Percentiles rank a stretch among this genome's conserved stretches.
phyloP scores from a whole-genome alignment of 64 coral and sea anemone genomes.

The Platygyra sinensis region DNA sequence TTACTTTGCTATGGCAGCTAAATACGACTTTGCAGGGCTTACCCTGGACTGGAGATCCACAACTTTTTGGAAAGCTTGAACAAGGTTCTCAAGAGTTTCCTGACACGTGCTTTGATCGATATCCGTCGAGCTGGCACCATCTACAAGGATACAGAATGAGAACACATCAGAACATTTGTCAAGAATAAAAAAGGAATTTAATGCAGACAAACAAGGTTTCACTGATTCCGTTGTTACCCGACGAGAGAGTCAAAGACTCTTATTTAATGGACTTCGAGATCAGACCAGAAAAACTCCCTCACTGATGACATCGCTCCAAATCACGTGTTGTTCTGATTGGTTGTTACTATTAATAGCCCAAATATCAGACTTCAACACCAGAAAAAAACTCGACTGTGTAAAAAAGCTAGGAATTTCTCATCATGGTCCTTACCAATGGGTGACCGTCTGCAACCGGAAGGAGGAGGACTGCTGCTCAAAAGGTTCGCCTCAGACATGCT shows the following conservation, averaged over 20 bases:
- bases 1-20: too few relatives aligned
- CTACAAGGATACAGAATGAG: neutral
- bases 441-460: neutral
- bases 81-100: slow-evolving; percentile 22
- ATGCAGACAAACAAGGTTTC: too few relatives aligned
- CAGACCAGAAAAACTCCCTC: too few relatives aligned
- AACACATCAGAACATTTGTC: neutral
- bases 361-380: neutral
- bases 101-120: slow-evolving; percentile 4
- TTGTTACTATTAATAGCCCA: neutral
- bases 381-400: too few relatives aligned
- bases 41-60: slow-evolving; percentile 20
- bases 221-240: too few relatives aligned
- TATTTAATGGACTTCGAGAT: too few relatives aligned
- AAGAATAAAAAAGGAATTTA: too few relatives aligned
- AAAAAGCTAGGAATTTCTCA: neutral
- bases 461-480: neutral
- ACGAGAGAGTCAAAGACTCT: too few relatives aligned
- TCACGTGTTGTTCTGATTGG: neutral
- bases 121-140: neutral
- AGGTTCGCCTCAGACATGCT: slow-evolving; percentile 32
- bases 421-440: slow-evolving; percentile 6
- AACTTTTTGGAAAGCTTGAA: slow-evolving; percentile 13
- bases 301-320: too few relatives aligned
- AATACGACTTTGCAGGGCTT: neutral